phyloP scores from a whole-genome alignment of 1,140 invertebrate species.

The Chrysomallon squamiferum region DNA sequence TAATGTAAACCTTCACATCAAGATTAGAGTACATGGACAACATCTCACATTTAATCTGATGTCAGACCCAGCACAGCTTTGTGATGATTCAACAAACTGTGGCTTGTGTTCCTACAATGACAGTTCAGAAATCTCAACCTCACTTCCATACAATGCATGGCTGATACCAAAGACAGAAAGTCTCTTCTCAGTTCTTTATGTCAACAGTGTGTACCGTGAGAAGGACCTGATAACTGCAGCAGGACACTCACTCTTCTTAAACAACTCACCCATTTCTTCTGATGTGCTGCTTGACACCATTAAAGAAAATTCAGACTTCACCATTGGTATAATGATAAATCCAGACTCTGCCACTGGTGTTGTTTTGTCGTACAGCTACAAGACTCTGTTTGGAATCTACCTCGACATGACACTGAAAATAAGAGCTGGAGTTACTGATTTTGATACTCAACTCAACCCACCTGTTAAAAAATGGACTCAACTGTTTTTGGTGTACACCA shows the following conservation, averaged over 20 bases:
- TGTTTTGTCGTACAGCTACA: slow-evolving; percentile 24
- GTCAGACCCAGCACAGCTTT: too few relatives aligned
- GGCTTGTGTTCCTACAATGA: too few relatives aligned
- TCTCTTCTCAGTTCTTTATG: too few relatives aligned
- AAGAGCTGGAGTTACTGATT: slow-evolving; percentile 7
- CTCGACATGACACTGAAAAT: slow-evolving; percentile 17
- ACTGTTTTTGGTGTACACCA: slow-evolving; percentile 11
- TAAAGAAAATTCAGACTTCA: slow-evolving; percentile 16
- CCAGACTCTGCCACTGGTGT: slow-evolving; percentile 15
- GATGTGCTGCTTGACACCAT: slow-evolving; percentile 19
- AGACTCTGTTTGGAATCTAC: slow-evolving; percentile 15
- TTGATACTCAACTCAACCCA: slow-evolving; percentile 21
- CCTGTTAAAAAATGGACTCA: slow-evolving; percentile 18
- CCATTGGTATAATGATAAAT: slow-evolving; percentile 21
- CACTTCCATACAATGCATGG: too few relatives aligned
- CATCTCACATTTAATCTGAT: too few relatives aligned
- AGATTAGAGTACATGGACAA: too few relatives aligned
- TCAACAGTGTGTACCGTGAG: too few relatives aligned
- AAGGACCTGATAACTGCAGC: too few relatives aligned
- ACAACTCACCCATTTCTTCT: slow-evolving; percentile 14
- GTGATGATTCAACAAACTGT: too few relatives aligned
- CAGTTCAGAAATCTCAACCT: too few relatives aligned
- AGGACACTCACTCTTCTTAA: slow-evolving; percentile 17
- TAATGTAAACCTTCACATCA: too few relatives aligned
- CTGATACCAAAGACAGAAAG: too few relatives aligned